A percentile compares a stretch with the other conserved stretches of the same genome.
Evolutionary conservation across 1,140 invertebrate genomes (phyloP).

Genomic region (Camponotus floridanus): DNA sequence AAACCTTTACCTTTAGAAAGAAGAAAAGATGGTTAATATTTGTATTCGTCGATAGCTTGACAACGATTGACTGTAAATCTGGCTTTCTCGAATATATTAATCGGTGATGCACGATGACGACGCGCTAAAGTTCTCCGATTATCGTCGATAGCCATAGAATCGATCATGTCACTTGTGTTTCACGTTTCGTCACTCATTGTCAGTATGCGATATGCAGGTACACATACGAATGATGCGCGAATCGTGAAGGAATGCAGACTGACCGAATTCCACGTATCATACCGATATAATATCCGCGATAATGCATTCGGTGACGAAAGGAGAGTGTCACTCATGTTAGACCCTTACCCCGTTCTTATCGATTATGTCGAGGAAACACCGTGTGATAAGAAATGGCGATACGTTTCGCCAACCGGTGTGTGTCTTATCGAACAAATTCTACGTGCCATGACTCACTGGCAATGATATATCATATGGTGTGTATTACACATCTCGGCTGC

Average conservation of each 20-base stretch:
- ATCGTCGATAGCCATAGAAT: constrained; percentile 7
- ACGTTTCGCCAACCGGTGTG: constrained; percentile 27
- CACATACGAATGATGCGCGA: not conserved
- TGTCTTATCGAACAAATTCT: constrained; percentile 67
- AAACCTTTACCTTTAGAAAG: not conserved
- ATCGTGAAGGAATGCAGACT: constrained; percentile 28
- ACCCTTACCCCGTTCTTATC: not conserved
- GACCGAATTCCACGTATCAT: constrained; percentile 52
- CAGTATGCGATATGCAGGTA: not conserved
- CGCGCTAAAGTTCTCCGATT: constrained; percentile 1
- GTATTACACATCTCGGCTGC: constrained; percentile 1
- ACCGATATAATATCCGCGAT: constrained; percentile 34
- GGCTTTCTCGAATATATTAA: constrained; percentile 2
- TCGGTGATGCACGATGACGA: constrained; percentile 13
- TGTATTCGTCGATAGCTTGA: not conserved
- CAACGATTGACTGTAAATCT: constrained; percentile 38
- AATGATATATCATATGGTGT: constrained; percentile 3
- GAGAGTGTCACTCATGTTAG: not conserved
- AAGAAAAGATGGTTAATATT: not conserved
- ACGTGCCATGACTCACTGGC: constrained; percentile 61
- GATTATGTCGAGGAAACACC: not conserved
- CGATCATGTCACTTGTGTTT: constrained; percentile 45
- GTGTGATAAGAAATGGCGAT: constrained; percentile 54
- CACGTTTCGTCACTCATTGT: not conserved
- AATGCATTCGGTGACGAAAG: constrained; percentile 19